Evolutionary conservation across 2,888 invertebrate species (phyloP).

Genomic region (Gymnosoma rotundatum): DNA sequence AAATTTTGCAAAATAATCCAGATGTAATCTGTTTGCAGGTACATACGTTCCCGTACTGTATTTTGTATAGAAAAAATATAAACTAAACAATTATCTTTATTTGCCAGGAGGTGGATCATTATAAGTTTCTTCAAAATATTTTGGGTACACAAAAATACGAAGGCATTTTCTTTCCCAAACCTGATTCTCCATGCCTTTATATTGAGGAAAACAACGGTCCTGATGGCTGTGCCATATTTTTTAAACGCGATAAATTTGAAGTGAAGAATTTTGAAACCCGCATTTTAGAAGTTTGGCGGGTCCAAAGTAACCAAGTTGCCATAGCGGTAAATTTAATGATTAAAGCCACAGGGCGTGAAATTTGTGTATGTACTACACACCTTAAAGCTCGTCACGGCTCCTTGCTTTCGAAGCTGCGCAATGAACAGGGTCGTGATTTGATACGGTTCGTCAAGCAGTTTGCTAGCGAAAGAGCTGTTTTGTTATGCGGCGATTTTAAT

Average conservation of each 20-base stretch:
- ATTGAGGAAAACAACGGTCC: conserved; percentile 88
- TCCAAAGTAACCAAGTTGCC: conserved; percentile 89
- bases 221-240: conserved; percentile 91
- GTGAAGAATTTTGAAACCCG: conserved; percentile 84
- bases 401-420: conserved; percentile 86
- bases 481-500: conserved; percentile 90
- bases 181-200: conserved; percentile 89
- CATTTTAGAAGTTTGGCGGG: conserved; percentile 88
- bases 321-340: conserved; percentile 84
- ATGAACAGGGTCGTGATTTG: conserved; percentile 88
- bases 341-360: conserved; percentile 84
- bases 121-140: conserved; percentile 86
- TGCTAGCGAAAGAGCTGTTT: conserved; percentile 84
- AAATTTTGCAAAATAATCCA: conserved; percentile 86
- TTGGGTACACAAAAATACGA: conserved; percentile 86
- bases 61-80: not conserved
- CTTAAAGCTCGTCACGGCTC: conserved; percentile 88
- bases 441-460: conserved; percentile 84
- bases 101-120: conserved; percentile 88
- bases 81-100: conserved; percentile 2
- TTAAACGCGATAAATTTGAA: conserved; percentile 85
- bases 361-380: conserved; percentile 88
- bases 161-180: conserved; percentile 89
- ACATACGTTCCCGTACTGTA: no score
- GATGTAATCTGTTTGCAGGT: conserved; percentile 89